Evolutionary conservation across 2,888 invertebrate species (phyloP), one percentile per base, ranked within the genome.

Genomic region (Drosophila austrosaltans): DNA sequence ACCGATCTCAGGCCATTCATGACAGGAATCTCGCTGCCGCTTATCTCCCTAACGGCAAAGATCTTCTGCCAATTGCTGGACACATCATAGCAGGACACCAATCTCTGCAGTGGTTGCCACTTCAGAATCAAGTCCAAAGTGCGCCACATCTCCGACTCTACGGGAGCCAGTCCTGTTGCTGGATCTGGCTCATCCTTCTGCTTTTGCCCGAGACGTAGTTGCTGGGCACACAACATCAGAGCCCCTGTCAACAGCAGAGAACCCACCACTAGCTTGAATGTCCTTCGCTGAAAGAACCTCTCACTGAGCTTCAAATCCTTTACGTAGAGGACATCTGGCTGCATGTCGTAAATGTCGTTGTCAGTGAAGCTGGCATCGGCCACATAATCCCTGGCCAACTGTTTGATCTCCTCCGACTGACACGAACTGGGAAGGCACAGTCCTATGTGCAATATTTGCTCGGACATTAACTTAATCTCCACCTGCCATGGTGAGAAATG

Each of bases 391-490:
- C 89, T 81, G 12, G 92, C 90, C 56, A 93, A 77, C 30, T 90
- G 87, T 66, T 89, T 83, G n/a, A 93, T 87, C 66, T 94, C 93
- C 4, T 77, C 63, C 2, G 90, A 91, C 0, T 88, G 79, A 58
- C 94, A 94, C 0, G 93, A 89, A 4, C 91, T 91, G 1, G 94
- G 94, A 63, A 94, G 76, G 76, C 94, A 94, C 2, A 94, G 85
- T 0, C 94, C 94, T 12, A 94, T 87, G 58, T 93, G 93, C n/a
- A 94, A 89, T 6, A 93, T 84, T 75, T 93, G 92, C 74, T 92
- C 92, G 3, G 92, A 89, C 90, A 92, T 90, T 53, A 92, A 72
- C 71, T 92, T 92, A 48, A 92, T 90, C 77, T 93, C 92, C 60
- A 93, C 87, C 78, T 93, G 93, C 92, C 93, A 92, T 0, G 92